Evolutionary conservation across 2,113 vertebrate genomes (phyloP).

Genomic region (Elephantulus edwardii): DNA sequence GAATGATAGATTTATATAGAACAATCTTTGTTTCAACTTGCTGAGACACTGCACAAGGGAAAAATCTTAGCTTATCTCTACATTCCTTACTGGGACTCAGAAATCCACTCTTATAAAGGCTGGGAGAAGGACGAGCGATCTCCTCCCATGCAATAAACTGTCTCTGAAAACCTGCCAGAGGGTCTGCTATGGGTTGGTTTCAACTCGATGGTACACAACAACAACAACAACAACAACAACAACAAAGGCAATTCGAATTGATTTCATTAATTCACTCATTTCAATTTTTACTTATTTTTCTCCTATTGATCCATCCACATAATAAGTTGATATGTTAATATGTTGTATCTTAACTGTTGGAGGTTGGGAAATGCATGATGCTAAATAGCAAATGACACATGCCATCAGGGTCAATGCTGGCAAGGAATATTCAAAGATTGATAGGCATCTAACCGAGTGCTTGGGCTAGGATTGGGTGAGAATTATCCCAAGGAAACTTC

Average conservation of each 20-base stretch:
- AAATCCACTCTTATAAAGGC: not conserved
- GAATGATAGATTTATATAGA: not conserved
- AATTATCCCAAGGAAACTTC: too few relatives aligned
- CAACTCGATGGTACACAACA: too few relatives aligned
- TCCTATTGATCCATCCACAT: not conserved
- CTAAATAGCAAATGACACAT: not conserved
- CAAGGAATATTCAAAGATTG: not conserved
- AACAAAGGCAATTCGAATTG: not conserved
- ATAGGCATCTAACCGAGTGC: not conserved
- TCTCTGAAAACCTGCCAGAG: too few relatives aligned
- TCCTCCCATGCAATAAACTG: too few relatives aligned
- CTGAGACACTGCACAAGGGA: not conserved
- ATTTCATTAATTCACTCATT: not conserved
- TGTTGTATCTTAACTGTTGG: accelerated
- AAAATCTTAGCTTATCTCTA: not conserved
- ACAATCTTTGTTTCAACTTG: constrained; percentile 16
- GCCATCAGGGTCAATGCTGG: not conserved
- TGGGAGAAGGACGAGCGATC: too few relatives aligned
- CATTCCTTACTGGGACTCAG: not conserved
- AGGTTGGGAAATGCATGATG: not conserved
- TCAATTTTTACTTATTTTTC: not conserved
- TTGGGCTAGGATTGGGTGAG: not conserved
- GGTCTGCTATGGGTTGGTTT: too few relatives aligned
- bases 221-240: too few relatives aligned
- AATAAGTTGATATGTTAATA: not conserved